A percentile compares a stretch with the other conserved stretches of the same genome.
Conservation (phyloP, 2,888 invertebrate species). For the Eledone cirrhosa region DNA sequence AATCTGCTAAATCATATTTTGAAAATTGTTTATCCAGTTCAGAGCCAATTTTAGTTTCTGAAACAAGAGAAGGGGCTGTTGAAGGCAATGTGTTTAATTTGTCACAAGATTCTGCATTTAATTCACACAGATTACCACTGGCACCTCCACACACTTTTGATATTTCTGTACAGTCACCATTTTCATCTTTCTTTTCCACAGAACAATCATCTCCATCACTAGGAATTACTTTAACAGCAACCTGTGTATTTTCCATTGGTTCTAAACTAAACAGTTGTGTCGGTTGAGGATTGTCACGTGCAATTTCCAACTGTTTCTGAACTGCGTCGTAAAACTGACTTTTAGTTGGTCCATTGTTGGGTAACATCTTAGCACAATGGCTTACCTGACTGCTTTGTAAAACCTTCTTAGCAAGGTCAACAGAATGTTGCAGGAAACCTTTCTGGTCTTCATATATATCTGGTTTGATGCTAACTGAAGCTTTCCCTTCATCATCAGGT, state of each 20-base stretch:
- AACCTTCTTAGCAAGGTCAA: conserved; percentile 11
- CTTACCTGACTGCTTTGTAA: conserved; percentile 10
- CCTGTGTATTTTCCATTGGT: conserved; percentile 15
- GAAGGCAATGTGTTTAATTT: neutral
- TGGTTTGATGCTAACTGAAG: neutral
- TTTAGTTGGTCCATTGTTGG: conserved; percentile 10
- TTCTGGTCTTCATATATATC: neutral
- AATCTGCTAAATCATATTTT: neutral
- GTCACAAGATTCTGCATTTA: neutral
- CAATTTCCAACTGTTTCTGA: conserved; percentile 8
- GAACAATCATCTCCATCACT: neutral
- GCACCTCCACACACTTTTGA: neutral
- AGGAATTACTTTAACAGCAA: conserved; percentile 17
- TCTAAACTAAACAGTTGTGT: neutral
- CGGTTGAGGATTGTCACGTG: neutral
- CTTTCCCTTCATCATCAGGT: neutral
- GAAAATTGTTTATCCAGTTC: neutral
- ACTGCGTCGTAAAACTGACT: conserved; percentile 14
- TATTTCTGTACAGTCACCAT: neutral
- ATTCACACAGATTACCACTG: neutral
- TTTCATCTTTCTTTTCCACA: neutral
- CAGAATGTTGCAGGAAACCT: conserved; percentile 9
- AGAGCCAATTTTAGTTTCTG: neutral
- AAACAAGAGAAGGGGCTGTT: neutral
- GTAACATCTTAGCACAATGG: neutral